A percentile compares a stretch with the other conserved stretches of the same genome.
Conservation (phyloP, 2,797 vertebrate species). For the Sciurus vulgaris region DNA sequence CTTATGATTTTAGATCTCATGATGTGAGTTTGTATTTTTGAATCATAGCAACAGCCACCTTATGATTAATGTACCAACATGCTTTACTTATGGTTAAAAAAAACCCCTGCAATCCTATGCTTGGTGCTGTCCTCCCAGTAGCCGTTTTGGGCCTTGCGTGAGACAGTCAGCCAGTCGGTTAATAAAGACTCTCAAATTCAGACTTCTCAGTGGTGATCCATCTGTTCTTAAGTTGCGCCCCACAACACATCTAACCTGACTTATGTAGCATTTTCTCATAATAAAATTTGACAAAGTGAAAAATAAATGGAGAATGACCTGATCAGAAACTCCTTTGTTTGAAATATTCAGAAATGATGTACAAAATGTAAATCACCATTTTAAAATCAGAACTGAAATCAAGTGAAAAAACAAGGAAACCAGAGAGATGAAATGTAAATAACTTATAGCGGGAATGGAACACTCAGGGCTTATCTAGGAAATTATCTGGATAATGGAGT, state of each 20-base stretch:
- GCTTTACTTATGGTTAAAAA: no score
- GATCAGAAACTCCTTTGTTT: background rate
- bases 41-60: no score
- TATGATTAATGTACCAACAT: no score
- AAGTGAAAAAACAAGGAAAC: background rate
- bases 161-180: no score
- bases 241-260: background rate
- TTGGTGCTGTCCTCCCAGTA: no score
- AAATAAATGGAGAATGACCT: background rate
- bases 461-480: background rate
- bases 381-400: background rate
- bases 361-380: background rate
- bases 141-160: no score
- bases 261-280: background rate
- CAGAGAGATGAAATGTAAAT: background rate
- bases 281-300: conserved; percentile 15
- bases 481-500: background rate
- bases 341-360: conserved; percentile 8
- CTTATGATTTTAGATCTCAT: no score
- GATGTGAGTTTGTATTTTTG: no score
- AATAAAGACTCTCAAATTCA: no score
- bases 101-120: no score
- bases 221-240: no score
- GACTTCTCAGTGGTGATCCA: no score
- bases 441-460: background rate